Evolutionary conservation across 2,113 vertebrate species (phyloP), one percentile per base, ranked within the genome.

Genomic region (Xenus cinereus): DNA sequence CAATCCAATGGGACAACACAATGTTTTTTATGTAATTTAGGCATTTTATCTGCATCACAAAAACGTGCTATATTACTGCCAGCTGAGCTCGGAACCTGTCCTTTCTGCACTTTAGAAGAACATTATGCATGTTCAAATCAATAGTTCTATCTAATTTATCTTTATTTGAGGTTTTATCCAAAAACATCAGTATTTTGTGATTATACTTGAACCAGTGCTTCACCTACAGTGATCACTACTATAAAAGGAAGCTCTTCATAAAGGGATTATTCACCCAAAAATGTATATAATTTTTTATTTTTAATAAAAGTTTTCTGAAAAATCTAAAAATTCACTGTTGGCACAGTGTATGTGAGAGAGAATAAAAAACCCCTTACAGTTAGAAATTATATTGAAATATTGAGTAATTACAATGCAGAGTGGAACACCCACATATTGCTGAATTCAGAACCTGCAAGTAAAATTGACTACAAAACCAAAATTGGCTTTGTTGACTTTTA

Each of bases 401-500:
- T 75, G n/a, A 90, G 46, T 53, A 90, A 81, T 89, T 89, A 43
- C 59, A 67, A 93, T 32, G 43, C 64, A 48, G 60, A 41, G 12
- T 75, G 43, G 57, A 89, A 96, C 57, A 87, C 76, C 73, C 51
- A 96, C 78, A 85, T 37, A 60, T 12, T 86, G 51, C 73, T 95
- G 77, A 91, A 89, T 72, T 84, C 64, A 81, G 69, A 86, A 89
- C 20, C 68, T 46, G 41, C 45, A 84, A 72, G 73, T 66, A 87
- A 90, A 95, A 93, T 19, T 84, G 41, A 75, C 83, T 75, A 63
- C 51, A 92, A 86, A 96, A 68, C 27, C 37, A 54, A 56, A 96
- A 89, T 28, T 86, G 46, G 30, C 43, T 81, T 80, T 93, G 50
- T 71, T 88, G 79, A 68, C 66, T 80, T 85, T 77, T 84, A 69